Evolutionary conservation across 2,797 vertebrate species (phyloP), one percentile per base, ranked within the genome.

Genomic region (Muscicapa comitata): DNA sequence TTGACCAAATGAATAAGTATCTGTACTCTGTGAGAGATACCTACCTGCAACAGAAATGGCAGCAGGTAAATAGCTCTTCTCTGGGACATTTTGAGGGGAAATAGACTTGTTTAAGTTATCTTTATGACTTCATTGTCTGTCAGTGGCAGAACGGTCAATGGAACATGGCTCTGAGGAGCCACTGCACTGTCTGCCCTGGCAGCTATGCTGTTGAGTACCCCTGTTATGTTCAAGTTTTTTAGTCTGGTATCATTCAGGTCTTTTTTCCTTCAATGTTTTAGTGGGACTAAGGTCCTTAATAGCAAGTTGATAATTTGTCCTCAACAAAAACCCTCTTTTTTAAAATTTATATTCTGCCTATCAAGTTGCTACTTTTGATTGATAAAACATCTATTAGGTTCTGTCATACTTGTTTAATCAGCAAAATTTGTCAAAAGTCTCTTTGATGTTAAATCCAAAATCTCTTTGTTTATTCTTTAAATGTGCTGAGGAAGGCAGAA

Each of bases 1-100:
- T 99, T 53, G 99, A 99, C 73, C 99, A 99, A 93, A 99, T 99
- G 97, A 99, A 98, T 87, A 99, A 99, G 59, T 98, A 99, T 72
- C 95, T 98, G 20, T 98, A 98, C 95, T 98, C 98, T 2, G 98
- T 99, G 63, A 98, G 98, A 84, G 99, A 99, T 70, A 86, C 98
- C 0, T 97, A 98, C 57, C 96, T 99, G 37, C 99, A 99, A 71
- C 99, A 99, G 94, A 98, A 99, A 85, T 99, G 99, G 99, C 99
- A 99, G 94, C 99, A 99, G 99, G 99, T 99, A 86, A 98, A 93
- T 29, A 50, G 24, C 50, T 16, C 40, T 75, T 76, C 79, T 43
- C 24, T 80, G 45, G n/a, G 17, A 43, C 5, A 2, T 65, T 65
- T 31, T 55, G 29, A 7, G n/a, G 16, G 14, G 38, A 88, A 74